Percentiles rank a stretch among this genome's conserved stretches.
Evolutionary conservation across 2,113 vertebrate species (phyloP).

Genomic region (Silurus glanis): DNA sequence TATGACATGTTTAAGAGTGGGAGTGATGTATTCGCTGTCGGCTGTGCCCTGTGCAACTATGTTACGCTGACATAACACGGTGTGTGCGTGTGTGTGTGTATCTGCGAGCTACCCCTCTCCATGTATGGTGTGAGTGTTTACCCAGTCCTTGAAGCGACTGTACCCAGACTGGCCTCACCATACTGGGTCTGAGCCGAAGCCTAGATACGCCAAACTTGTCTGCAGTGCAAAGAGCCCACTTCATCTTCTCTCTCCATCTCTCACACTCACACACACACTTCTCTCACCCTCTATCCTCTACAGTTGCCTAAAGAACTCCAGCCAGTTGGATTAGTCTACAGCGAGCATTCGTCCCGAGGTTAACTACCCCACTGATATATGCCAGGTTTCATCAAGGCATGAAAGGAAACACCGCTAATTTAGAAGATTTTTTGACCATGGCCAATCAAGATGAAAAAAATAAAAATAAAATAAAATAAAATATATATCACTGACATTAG

Average conservation of each 20-base stretch:
- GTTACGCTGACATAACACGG: constrained; percentile 52
- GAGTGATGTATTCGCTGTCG: constrained; percentile 58
- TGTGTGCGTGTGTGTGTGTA: constrained; percentile 4
- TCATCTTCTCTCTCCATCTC: constrained; percentile 6
- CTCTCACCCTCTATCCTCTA: constrained; percentile 4
- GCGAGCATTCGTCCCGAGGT: neutral
- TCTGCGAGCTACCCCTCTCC: constrained; percentile 49
- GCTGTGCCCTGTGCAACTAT: constrained; percentile 57
- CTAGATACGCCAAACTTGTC: neutral
- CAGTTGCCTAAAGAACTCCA: neutral
- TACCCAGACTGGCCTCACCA: constrained; percentile 50
- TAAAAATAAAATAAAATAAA: neutral
- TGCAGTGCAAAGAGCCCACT: constrained; percentile 2
- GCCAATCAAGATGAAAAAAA: neutral
- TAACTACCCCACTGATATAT: neutral
- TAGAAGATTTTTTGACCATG: neutral
- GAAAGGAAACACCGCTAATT: neutral
- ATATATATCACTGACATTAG: neutral
- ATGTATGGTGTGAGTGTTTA: constrained; percentile 65
- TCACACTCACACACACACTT: neutral
- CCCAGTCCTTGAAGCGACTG: constrained; percentile 52
- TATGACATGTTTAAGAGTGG: constrained; percentile 61
- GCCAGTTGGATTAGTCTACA: neutral
- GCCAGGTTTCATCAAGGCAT: neutral
- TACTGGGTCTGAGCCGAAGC: constrained; percentile 38